Conservation (phyloP, 2,888 invertebrate species). For the Andrena marginata region DNA sequence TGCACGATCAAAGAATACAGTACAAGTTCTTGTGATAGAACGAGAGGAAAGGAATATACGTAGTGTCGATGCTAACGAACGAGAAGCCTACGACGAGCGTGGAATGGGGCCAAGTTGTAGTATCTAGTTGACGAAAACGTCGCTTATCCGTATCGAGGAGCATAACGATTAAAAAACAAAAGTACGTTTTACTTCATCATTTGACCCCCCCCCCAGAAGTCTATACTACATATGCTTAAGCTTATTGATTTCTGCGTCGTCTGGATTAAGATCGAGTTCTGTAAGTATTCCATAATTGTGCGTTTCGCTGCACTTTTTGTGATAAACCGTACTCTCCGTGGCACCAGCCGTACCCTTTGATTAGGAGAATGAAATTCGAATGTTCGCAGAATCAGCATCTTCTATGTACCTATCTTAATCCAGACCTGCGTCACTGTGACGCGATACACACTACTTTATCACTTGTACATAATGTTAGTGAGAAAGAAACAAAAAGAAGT, state of each 20-base stretch:
- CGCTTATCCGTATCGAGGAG: conserved; percentile 76
- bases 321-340: conserved; percentile 52
- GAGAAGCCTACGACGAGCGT: conserved; percentile 65
- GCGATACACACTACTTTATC: conserved; percentile 82
- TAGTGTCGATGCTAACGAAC: conserved; percentile 33
- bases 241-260: conserved; percentile 77
- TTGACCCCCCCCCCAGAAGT: conserved; percentile 68
- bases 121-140: conserved; percentile 75
- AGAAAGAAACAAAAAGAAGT: conserved; percentile 79
- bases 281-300: conserved; percentile 40
- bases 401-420: conserved; percentile 66
- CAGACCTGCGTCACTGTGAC: conserved; percentile 76
- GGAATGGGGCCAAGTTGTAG: conserved; percentile 77
- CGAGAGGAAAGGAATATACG: neutral
- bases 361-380: conserved; percentile 10
- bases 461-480: conserved; percentile 83
- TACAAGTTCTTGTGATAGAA: conserved; percentile 34
- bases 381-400: conserved; percentile 41
- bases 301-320: conserved; percentile 54
- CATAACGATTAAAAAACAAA: conserved; percentile 69
- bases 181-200: conserved; percentile 72
- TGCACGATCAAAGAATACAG: conserved; percentile 56
- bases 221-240: conserved; percentile 80
- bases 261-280: conserved; percentile 67
- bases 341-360: conserved; percentile 21